Evolutionary conservation across 2,797 vertebrate genomes (phyloP).

Genomic region (Liasis olivaceus): DNA sequence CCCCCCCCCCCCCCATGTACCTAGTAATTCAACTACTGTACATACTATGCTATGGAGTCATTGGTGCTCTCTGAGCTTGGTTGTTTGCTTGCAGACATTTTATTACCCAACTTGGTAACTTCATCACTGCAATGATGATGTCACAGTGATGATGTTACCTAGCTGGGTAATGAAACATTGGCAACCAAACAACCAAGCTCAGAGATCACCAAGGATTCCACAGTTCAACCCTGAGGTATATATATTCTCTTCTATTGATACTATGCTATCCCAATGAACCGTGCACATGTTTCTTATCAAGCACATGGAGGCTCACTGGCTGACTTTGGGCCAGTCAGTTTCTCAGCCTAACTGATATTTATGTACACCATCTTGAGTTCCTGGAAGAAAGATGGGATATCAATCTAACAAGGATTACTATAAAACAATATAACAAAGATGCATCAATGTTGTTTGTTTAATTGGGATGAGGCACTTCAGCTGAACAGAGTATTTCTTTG

Average conservation of each 20-base stretch:
- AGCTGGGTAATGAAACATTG: background rate
- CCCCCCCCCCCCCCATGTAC: no score
- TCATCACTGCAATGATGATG: background rate
- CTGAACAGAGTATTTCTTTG: background rate
- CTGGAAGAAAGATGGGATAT: background rate
- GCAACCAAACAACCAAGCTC: background rate
- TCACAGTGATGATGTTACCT: background rate
- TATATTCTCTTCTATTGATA: background rate
- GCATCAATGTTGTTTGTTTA: background rate
- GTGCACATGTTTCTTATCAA: background rate
- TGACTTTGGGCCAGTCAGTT: background rate
- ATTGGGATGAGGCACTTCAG: background rate
- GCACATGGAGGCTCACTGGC: background rate
- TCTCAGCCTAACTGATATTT: background rate
- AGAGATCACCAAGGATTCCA: background rate
- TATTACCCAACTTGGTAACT: background rate
- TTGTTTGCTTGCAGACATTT: background rate
- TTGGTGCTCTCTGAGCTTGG: background rate
- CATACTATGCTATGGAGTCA: background rate
- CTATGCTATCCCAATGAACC: background rate
- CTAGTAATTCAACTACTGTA: background rate
- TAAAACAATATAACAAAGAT: background rate
- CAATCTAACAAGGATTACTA: background rate
- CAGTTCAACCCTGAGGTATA: background rate
- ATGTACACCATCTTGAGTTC: no score